phyloP scores from a whole-genome alignment of 1,140 invertebrate genomes.

The Polypedilum pembai region DNA sequence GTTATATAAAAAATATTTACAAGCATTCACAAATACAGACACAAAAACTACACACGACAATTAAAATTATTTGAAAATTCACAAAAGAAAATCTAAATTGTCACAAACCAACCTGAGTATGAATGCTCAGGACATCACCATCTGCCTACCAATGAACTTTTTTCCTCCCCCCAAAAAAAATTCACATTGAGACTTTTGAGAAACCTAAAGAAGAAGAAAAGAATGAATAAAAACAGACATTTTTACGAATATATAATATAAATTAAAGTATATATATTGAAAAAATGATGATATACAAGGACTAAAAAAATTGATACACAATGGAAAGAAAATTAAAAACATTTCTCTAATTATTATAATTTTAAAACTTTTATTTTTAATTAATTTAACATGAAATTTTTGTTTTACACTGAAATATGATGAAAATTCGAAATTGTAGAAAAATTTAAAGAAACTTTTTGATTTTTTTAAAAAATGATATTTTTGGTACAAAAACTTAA shows the following conservation, averaged over 20 bases:
- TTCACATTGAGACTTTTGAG: not conserved
- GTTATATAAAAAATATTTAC: too few species aligned
- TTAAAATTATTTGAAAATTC: not conserved
- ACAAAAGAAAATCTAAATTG: not conserved
- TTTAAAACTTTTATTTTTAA: not conserved
- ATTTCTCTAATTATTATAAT: conserved; percentile 1
- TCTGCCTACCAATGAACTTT: too few species aligned
- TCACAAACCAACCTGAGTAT: not conserved
- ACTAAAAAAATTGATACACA: not conserved
- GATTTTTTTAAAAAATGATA: not conserved
- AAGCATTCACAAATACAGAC: too few species aligned
- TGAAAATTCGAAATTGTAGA: not conserved
- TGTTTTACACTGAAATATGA: not conserved
- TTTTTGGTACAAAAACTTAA: not conserved
- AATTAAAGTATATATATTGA: not conserved
- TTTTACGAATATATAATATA: conserved; percentile 5
- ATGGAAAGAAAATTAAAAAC: not conserved
- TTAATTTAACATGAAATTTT: not conserved
- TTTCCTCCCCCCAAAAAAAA: not conserved
- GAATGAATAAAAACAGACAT: not conserved
- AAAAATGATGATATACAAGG: conserved; percentile 11
- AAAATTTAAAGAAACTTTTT: too few species aligned
- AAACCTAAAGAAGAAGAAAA: not conserved
- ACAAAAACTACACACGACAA: too few species aligned
- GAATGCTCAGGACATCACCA: too few species aligned